Conservation (phyloP, 1,140 invertebrate genomes). For the Drosophila novamexicana region DNA sequence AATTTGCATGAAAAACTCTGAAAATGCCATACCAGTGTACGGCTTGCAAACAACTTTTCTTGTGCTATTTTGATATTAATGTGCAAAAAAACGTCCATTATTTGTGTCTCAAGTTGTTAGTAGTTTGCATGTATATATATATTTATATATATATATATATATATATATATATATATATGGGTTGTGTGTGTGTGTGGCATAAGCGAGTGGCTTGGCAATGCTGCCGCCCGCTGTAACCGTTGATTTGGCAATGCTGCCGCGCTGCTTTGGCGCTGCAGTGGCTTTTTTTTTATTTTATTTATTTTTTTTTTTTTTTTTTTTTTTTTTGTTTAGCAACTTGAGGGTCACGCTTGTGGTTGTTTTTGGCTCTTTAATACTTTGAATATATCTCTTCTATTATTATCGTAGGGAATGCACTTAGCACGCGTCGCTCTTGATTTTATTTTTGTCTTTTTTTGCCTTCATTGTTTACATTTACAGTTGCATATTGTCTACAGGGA, state of each 20-base stretch:
- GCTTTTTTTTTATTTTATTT: slow-evolving; percentile 19
- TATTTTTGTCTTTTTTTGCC: neutral
- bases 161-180: neutral
- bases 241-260: slow-evolving; percentile 69
- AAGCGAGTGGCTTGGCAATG: slow-evolving; percentile 69
- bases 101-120: slow-evolving; percentile 37
- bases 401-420: neutral
- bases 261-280: slow-evolving; percentile 39
- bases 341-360: slow-evolving; percentile 54
- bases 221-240: slow-evolving; percentile 57
- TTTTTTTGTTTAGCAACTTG: slow-evolving; percentile 31
- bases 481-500: slow-evolving; percentile 8
- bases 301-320: slow-evolving; percentile 29
- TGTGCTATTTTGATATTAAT: slow-evolving; percentile 6
- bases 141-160: too few species aligned
- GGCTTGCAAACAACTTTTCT: neutral
- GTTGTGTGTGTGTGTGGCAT: slow-evolving; percentile 13
- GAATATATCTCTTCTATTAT: slow-evolving; percentile 13
- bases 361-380: slow-evolving; percentile 23
- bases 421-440: neutral
- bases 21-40: slow-evolving; percentile 5
- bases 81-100: slow-evolving; percentile 7
- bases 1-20: slow-evolving; percentile 23
- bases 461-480: slow-evolving; percentile 16
- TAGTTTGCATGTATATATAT: neutral